Percentiles rank a stretch among this genome's conserved stretches.
Evolutionary conservation across 2,113 vertebrate genomes (phyloP).

Genomic region (Rhea americana): DNA sequence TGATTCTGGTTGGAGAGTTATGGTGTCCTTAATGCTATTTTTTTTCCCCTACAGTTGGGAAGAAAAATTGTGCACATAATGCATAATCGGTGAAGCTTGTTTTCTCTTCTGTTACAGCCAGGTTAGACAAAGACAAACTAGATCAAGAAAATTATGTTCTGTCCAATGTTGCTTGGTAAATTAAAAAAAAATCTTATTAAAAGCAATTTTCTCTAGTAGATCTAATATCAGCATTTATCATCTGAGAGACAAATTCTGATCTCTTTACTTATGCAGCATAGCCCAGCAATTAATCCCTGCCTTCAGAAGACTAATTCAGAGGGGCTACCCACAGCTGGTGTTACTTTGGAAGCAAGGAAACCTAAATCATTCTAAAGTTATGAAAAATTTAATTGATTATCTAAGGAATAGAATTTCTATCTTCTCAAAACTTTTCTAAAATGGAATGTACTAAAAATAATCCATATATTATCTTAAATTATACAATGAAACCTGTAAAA

Average conservation of each 20-base stretch:
- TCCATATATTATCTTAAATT: neutral
- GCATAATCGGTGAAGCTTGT: neutral
- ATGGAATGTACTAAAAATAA: neutral
- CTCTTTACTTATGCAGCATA: neutral
- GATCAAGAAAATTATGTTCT: neutral
- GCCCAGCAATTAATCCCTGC: neutral
- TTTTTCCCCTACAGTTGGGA: neutral
- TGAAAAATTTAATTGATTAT: neutral
- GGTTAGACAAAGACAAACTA: neutral
- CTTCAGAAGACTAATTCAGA: neutral
- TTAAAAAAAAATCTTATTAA: neutral
- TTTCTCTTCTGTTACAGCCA: neutral
- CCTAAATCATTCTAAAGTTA: neutral
- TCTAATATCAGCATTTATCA: neutral
- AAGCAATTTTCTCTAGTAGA: neutral
- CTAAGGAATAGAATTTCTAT: neutral
- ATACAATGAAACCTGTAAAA: neutral
- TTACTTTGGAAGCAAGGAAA: neutral
- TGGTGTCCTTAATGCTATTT: neutral
- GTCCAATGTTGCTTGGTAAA: neutral
- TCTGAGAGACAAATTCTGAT: neutral
- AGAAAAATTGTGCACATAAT: neutral
- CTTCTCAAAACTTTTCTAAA: neutral
- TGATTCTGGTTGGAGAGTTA: neutral
- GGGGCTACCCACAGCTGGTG: neutral